phyloP scores from a whole-genome alignment of 2,113 vertebrate species.

The Pedetes capensis region DNA sequence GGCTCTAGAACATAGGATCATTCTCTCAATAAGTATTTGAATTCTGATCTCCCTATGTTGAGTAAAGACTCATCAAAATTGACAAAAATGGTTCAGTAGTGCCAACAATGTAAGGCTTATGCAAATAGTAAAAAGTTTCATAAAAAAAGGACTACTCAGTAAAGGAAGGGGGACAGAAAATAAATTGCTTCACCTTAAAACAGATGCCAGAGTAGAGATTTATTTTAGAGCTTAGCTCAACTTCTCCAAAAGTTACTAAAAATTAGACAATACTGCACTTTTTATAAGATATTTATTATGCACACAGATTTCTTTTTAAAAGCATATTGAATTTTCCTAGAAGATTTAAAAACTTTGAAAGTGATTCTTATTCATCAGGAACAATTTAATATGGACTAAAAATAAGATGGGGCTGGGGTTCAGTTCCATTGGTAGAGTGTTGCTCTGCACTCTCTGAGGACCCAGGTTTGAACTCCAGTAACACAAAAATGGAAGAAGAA shows the following conservation, averaged over 20 bases:
- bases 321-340: not conserved
- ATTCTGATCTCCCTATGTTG: not conserved
- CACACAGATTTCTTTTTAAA: not conserved
- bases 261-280: not conserved
- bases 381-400: slow-evolving; percentile 8
- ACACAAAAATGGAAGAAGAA: no score
- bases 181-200: not conserved
- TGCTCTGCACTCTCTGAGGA: no score
- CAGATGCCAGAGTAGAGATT: not conserved
- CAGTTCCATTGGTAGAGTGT: no score
- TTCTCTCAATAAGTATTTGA: not conserved
- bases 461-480: no score
- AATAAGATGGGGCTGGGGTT: no score
- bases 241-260: slow-evolving; percentile 17
- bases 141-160: not conserved
- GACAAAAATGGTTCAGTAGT: not conserved
- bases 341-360: slow-evolving; percentile 10
- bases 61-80: not conserved
- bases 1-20: not conserved
- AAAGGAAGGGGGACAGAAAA: not conserved
- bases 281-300: not conserved
- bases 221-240: not conserved
- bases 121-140: not conserved
- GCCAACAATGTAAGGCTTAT: not conserved
- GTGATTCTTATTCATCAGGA: not conserved